These are phyloP conservation scores for Tetrapedia diversipes DNA, from an alignment of 2,888 invertebrate species.

Conservation along the genomic window DNA sequence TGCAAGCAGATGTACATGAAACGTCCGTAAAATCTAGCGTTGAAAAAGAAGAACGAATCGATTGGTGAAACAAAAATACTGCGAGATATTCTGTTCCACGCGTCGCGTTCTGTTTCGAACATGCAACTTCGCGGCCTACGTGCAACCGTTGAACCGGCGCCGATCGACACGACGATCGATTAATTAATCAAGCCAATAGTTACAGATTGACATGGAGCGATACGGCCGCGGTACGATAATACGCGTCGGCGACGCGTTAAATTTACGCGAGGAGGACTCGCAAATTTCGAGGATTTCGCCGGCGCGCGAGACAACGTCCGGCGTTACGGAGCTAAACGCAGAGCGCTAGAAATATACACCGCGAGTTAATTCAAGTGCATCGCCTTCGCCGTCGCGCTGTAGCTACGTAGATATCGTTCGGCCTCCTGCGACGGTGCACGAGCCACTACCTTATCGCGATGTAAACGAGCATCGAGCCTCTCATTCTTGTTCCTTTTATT, in stretches of 20 bases:
- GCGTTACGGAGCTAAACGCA: slow-evolving; percentile 78
- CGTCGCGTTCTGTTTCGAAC: background rate
- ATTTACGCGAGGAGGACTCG: slow-evolving; percentile 12
- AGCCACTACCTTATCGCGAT: background rate
- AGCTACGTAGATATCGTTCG: slow-evolving; percentile 23
- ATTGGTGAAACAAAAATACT: too few relatives aligned
- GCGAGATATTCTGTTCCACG: too few relatives aligned
- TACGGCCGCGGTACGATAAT: background rate
- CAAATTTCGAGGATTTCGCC: slow-evolving; percentile 63
- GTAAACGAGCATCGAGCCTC: too few relatives aligned
- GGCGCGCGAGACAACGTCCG: slow-evolving; percentile 72
- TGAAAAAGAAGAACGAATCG: too few relatives aligned
- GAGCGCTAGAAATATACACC: slow-evolving; percentile 78
- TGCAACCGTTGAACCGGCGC: background rate
- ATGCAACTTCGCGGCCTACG: background rate
- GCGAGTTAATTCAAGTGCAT: slow-evolving; percentile 79
- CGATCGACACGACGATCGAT: background rate
- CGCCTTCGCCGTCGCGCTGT: slow-evolving; percentile 67
- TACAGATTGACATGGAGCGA: background rate
- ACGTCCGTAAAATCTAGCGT: too few relatives aligned
- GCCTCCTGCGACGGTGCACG: background rate
- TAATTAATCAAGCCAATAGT: background rate
- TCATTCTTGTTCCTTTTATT: too few relatives aligned
- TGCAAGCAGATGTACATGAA: too few relatives aligned
- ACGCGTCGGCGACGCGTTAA: slow-evolving; percentile 12